These are phyloP conservation scores for Sebastes ruberrimus DNA, from an alignment of 2,797 vertebrate species.

Conservation along the genomic window DNA sequence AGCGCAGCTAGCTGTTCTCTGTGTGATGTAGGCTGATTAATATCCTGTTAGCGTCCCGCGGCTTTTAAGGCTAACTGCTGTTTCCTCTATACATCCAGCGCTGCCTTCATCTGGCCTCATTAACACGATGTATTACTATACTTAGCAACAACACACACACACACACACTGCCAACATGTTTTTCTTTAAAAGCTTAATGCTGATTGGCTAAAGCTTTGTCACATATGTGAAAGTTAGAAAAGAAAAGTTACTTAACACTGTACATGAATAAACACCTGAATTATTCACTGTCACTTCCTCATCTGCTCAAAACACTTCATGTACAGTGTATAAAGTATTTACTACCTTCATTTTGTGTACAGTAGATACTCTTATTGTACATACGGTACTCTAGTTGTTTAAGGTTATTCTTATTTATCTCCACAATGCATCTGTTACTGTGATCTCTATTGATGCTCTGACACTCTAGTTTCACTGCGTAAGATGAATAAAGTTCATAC, in stretches of 20 bases:
- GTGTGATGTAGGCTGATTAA: conserved; percentile 75
- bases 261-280: not conserved
- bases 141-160: conserved; percentile 35
- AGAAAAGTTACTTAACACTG: not conserved
- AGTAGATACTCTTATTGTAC: not conserved
- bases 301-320: not conserved
- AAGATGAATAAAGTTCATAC: no score
- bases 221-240: conserved; percentile 33
- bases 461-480: no score
- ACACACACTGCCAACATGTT: not conserved
- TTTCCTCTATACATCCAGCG: conserved; percentile 63
- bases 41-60: conserved; percentile 72
- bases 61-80: conserved; percentile 73
- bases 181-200: not conserved
- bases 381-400: not conserved
- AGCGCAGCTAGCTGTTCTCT: conserved; percentile 70
- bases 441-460: no score
- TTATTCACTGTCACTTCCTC: not conserved
- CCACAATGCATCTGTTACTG: no score
- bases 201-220: conserved; percentile 43
- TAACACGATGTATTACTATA: conserved; percentile 53
- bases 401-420: no score
- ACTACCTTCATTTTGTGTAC: not conserved
- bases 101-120: conserved; percentile 60
- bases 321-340: not conserved